Evolutionary conservation across 2,888 invertebrate species (phyloP).

Genomic region (Ypsolopha sequella): DNA sequence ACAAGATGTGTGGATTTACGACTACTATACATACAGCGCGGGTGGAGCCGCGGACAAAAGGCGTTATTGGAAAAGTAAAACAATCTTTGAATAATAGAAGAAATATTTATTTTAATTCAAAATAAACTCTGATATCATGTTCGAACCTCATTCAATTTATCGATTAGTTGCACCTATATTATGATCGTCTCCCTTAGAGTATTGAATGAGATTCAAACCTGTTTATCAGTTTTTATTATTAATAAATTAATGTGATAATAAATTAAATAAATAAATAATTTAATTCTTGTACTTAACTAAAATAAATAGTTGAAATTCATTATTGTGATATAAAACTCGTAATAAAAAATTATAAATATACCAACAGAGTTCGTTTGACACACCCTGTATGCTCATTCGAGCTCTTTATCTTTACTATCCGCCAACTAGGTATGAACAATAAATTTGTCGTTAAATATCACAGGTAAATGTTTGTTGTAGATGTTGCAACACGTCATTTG

Average conservation of each 20-base stretch:
- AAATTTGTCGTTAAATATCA: slow-evolving; percentile 47
- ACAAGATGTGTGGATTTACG: no score
- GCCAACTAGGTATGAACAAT: slow-evolving; percentile 34
- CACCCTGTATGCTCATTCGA: no score
- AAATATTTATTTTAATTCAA: neutral
- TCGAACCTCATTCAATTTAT: slow-evolving; percentile 49
- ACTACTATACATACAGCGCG: no score
- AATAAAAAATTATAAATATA: slow-evolving; percentile 32
- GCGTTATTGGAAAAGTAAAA: neutral
- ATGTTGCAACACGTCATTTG: slow-evolving; percentile 67
- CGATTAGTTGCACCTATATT: slow-evolving; percentile 62
- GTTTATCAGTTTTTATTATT: slow-evolving; percentile 18
- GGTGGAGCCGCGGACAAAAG: no score
- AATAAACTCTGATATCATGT: slow-evolving; percentile 21
- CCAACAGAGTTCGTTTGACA: slow-evolving; percentile 22
- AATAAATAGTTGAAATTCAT: slow-evolving; percentile 24
- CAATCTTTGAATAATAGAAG: neutral
- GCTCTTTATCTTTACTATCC: slow-evolving; percentile 22
- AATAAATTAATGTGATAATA: slow-evolving; percentile 9
- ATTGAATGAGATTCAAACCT: slow-evolving; percentile 42
- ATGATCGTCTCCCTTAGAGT: slow-evolving; percentile 47
- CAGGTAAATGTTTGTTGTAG: slow-evolving; percentile 69
- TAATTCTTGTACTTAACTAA: slow-evolving; percentile 24
- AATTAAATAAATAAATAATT: slow-evolving; percentile 44
- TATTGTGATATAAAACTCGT: slow-evolving; percentile 30